Percentiles rank a stretch among this genome's conserved stretches.
These are phyloP conservation scores for Thripadectes ignobilis DNA, from an alignment of 2,797 vertebrate genomes.

Conservation along the genomic window DNA sequence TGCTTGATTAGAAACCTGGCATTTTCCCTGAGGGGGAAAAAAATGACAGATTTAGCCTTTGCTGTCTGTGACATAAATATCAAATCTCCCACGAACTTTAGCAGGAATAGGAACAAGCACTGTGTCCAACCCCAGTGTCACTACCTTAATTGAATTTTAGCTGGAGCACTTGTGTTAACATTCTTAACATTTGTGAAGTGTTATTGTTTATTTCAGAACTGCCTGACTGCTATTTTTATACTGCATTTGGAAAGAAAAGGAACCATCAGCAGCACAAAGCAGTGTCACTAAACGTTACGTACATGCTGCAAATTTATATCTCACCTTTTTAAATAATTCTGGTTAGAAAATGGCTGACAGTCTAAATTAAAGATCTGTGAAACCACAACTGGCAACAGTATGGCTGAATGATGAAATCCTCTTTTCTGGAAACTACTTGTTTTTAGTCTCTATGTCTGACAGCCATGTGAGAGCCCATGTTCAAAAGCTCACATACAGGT, in stretches of 20 bases:
- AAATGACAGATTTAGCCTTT: slow-evolving; percentile 43
- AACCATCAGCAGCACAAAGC: not conserved
- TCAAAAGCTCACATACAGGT: not conserved
- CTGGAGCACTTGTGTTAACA: not conserved
- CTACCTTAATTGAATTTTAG: slow-evolving; percentile 19
- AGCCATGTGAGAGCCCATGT: not conserved
- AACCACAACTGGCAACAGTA: not conserved
- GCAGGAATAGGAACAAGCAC: not conserved
- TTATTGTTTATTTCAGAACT: slow-evolving; percentile 13
- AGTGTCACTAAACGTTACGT: not conserved
- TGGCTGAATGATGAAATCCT: not conserved
- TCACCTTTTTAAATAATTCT: not conserved
- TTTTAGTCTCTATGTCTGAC: not conserved
- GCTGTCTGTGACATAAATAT: slow-evolving; percentile 7
- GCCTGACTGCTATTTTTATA: not conserved
- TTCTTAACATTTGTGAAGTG: slow-evolving; percentile 13
- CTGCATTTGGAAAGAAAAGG: not conserved
- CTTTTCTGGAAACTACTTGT: not conserved
- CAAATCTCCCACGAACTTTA: not conserved
- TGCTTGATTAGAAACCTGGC: slow-evolving; percentile 61
- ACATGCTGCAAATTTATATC: not conserved
- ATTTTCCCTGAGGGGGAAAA: slow-evolving; percentile 24
- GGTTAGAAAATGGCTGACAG: not conserved
- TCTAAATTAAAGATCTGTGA: not conserved
- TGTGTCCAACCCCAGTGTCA: not conserved